Evolutionary conservation across 2,113 vertebrate species (phyloP), one percentile per base, ranked within the genome.

Genomic region (Cairina moschata): DNA sequence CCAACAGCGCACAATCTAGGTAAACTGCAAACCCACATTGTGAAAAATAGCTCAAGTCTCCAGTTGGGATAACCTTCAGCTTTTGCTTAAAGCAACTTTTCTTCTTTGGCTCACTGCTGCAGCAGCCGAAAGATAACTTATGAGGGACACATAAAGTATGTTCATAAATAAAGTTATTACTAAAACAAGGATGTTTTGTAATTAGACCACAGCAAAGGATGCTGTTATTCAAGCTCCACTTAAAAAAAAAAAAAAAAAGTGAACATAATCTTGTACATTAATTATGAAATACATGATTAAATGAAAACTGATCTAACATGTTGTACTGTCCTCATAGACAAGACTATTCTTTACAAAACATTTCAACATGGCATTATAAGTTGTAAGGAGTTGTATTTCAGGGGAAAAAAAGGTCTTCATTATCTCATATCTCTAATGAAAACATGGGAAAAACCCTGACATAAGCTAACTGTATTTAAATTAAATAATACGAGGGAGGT

Each of bases 361-460:
- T 58, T 76, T 59, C 44, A 89, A 88, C 62, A 83, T 88, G 65
- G 40, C 26, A 59, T 36, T 42, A 5, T 58, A 31, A 48, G 9
- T 42, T 75, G 32, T 8, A 42, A 66, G 73, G 55, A 66, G 17
- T 7, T 93, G 38, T 28, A 68, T 28, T 66, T 68, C 0, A 65
- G 22, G 17, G 50, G 1, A 3, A 18, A 48, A 86, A 84, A n/a
- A 46, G 17, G 7, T 50, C 52, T 25, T 90, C 48, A 40, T 84
- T 88, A 91, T 90, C 85, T 91, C 56, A 32, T n/a, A 93, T 76
- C 91, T 93, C 73, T 83, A 65, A 86, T 83, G 74, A 90, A 90
- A 74, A 75, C 65, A 82, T 38, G 72, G 91, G 87, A 73, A 96
- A 96, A 81, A 13, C 59, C 71, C 91, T 4, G 12, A 88, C 32